Conservation (phyloP, 2,888 invertebrate genomes). For the Apotomis betuletana region DNA sequence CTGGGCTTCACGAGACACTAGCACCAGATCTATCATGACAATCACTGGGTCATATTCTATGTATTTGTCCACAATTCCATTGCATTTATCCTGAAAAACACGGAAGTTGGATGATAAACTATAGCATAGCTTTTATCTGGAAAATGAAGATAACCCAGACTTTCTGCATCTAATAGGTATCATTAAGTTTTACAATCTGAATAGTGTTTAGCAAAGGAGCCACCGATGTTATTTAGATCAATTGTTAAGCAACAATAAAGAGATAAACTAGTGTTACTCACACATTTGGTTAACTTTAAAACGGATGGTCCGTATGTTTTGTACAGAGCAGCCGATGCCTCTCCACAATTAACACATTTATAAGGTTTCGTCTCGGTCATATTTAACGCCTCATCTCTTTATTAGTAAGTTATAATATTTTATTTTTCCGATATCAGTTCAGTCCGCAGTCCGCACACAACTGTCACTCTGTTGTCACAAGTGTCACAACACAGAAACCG, state of each 20-base stretch:
- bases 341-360: conserved; percentile 88
- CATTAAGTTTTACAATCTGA: too few species aligned
- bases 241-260: background rate
- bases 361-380: conserved; percentile 52
- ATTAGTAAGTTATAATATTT: background rate
- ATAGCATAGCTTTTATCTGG: background rate
- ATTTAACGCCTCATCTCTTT: background rate
- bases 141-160: too few species aligned
- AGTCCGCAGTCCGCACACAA: background rate
- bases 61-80: conserved; percentile 92
- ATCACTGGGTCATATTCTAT: conserved; percentile 96
- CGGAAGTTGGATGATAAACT: background rate
- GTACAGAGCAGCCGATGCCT: conserved; percentile 84
- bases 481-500: background rate
- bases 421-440: background rate
- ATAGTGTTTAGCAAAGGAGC: too few species aligned
- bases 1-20: conserved; percentile 92
- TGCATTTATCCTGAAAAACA: conserved; percentile 87
- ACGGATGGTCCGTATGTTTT: conserved; percentile 88
- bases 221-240: too few species aligned
- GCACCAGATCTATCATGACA: conserved; percentile 91
- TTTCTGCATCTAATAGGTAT: too few species aligned
- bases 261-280: conserved; percentile 71
- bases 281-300: conserved; percentile 89
- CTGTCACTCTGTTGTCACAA: too few species aligned